Base-by-base conservation (phyloP, 2,113 vertebrate species). In the Glaucidium brasilianum region DNA sequence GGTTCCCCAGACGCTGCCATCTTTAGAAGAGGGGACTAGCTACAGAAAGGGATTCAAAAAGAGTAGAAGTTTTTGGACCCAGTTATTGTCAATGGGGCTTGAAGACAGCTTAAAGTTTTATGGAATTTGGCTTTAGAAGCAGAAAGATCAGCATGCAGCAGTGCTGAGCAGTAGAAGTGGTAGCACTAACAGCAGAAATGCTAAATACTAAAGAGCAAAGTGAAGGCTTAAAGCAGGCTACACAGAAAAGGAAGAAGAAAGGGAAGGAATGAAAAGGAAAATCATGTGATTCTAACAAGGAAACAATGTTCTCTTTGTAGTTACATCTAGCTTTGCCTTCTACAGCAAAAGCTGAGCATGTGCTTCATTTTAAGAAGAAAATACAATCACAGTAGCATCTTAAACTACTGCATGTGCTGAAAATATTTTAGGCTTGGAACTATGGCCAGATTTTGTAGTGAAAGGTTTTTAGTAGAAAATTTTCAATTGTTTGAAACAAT, bases 231-330 rank as follows among this genome's bases (percentile, higher is more conserved):
- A 94, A 97, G 81, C 76, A 90, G 81, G 47, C 78, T 45, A 25
- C 64, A 41, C 22, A 91, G 60, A 66, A 87, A 90, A 82, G 76
- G 47, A 77, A 60, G 62, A 95, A 95, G 55, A 94, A 92, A 94
- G 10, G 13, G 64, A 84, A 92, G 68, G 86, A 86, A 52, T 93
- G 52, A 95, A 96, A 96, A 91, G 93, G 41, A 35, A 85, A 95
- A 85, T 85, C 95, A 97, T 10, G 18, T 97, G 95, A 94, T 95
- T 53, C 78, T 55, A 59, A 71, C 56, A 90, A 49, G 74, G 53
- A 91, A 90, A 94, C 94, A 94, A 83, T 88, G 81, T 34, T 47
- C 39, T 85, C 87, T 95, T 95, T 96, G 79, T 96, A 32, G 41
- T 41, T 80, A 27, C 8, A 52, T 85, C 18, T 17, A 87, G 75